These are phyloP conservation scores for Hoplostethus mediterraneus DNA, from an alignment of 2,797 vertebrate species.

Conservation along the genomic window DNA sequence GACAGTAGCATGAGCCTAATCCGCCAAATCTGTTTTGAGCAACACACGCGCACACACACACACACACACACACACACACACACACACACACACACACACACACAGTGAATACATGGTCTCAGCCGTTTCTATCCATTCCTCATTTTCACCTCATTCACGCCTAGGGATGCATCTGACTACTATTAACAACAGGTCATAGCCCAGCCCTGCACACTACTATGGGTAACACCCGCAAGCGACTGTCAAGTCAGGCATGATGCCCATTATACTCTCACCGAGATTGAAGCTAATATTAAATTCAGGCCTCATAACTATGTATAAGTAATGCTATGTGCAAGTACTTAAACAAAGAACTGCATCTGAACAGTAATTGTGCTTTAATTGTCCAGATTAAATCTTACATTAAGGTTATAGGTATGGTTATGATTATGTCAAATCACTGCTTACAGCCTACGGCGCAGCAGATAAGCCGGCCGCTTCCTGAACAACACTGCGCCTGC, in stretches of 20 bases:
- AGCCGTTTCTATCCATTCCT: conserved; percentile 80
- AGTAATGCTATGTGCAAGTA: conserved; percentile 37
- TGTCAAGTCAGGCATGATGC: conserved; percentile 68
- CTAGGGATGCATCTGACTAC: conserved; percentile 79
- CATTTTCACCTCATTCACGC: conserved; percentile 88
- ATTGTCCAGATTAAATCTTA: conserved; percentile 31
- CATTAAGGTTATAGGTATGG: conserved; percentile 1
- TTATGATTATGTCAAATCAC: conserved; percentile 18
- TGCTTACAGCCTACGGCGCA: not conserved
- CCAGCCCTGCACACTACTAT: conserved; percentile 54
- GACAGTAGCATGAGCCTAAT: conserved; percentile 8
- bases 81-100: not conserved
- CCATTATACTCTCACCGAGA: conserved; percentile 60
- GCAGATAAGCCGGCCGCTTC: not conserved
- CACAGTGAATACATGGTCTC: conserved; percentile 70
- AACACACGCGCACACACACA: conserved; percentile 4
- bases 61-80: conserved; percentile 44
- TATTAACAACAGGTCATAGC: conserved; percentile 83
- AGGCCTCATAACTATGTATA: conserved; percentile 9
- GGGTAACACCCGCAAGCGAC: conserved; percentile 70
- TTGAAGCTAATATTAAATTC: conserved; percentile 42
- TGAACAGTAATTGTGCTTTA: conserved; percentile 40
- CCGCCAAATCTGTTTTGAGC: conserved; percentile 48
- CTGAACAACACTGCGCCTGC: not conserved
- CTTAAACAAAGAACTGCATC: conserved; percentile 48